These are phyloP conservation scores for Leucophenga maculata DNA, from an alignment of 2,888 invertebrate genomes.

Conservation along the genomic window DNA sequence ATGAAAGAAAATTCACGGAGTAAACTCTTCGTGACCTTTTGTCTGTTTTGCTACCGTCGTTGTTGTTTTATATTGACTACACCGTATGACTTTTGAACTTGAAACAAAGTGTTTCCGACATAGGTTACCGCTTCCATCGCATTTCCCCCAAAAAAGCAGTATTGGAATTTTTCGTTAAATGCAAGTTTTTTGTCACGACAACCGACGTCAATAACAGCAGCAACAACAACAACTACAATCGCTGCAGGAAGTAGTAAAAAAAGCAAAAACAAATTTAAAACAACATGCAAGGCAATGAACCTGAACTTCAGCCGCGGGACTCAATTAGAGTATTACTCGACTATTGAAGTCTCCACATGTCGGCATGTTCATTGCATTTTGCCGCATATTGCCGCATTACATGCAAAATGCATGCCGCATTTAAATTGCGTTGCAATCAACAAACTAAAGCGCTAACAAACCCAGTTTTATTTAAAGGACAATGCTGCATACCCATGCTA, in stretches of 20 bases:
- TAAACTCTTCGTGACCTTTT: slow-evolving; percentile 15
- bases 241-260: slow-evolving; percentile 10
- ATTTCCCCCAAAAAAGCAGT: not conserved
- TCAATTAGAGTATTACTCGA: slow-evolving; percentile 34
- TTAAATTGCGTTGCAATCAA: slow-evolving; percentile 7
- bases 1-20: not conserved
- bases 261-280: slow-evolving; percentile 31
- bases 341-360: slow-evolving; percentile 43
- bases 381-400: slow-evolving; percentile 19
- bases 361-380: slow-evolving; percentile 31
- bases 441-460: not conserved
- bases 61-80: slow-evolving; percentile 1
- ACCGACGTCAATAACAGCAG: slow-evolving; percentile 18
- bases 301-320: slow-evolving; percentile 52
- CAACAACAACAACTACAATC: not conserved
- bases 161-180: not conserved
- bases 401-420: slow-evolving; percentile 6
- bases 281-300: slow-evolving; percentile 62
- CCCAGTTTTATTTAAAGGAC: not conserved
- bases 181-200: slow-evolving; percentile 16
- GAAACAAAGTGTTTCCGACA: slow-evolving; percentile 32
- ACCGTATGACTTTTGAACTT: slow-evolving; percentile 36
- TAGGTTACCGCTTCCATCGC: not conserved
- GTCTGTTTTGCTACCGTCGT: not conserved
- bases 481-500: not conserved